A percentile compares a stretch with the other conserved stretches of the same genome.
Evolutionary conservation across 2,797 vertebrate genomes (phyloP).

Genomic region (Xenops minutus): DNA sequence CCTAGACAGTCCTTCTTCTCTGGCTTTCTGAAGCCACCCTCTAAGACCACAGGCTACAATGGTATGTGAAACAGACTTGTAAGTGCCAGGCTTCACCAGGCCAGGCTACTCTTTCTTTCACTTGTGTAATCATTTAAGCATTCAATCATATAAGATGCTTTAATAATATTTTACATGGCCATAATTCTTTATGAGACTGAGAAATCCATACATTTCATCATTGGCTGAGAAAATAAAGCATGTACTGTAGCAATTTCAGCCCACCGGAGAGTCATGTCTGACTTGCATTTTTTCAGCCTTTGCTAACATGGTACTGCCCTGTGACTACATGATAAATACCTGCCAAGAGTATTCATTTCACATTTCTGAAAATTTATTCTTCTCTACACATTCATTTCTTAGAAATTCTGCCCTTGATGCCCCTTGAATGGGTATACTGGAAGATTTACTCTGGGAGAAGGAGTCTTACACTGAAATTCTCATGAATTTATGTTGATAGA

Average conservation of each 20-base stretch:
- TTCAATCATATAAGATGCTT: constrained; percentile 51
- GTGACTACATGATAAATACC: constrained; percentile 13
- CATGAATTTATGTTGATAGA: not conserved
- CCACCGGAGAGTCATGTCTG: not conserved
- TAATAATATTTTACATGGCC: constrained; percentile 63
- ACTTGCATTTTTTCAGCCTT: not conserved
- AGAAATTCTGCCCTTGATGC: not conserved
- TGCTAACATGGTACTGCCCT: not conserved
- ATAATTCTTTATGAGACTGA: constrained; percentile 58
- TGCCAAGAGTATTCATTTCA: not conserved
- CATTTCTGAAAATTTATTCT: not conserved
- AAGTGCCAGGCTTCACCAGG: constrained; percentile 26
- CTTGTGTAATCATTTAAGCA: constrained; percentile 41
- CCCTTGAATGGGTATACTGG: not conserved
- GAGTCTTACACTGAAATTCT: not conserved
- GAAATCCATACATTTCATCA: constrained; percentile 18
- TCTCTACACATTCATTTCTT: not conserved
- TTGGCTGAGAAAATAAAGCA: not conserved
- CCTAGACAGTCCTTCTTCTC: not conserved
- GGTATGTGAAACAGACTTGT: not conserved
- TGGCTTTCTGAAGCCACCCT: not conserved
- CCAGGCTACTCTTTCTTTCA: constrained; percentile 5
- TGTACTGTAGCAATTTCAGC: not conserved
- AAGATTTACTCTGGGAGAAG: not conserved
- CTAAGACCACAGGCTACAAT: not conserved